Evolutionary conservation across 2,113 vertebrate genomes (phyloP), one percentile per base, ranked within the genome.

Genomic region (Mirza zaza): DNA sequence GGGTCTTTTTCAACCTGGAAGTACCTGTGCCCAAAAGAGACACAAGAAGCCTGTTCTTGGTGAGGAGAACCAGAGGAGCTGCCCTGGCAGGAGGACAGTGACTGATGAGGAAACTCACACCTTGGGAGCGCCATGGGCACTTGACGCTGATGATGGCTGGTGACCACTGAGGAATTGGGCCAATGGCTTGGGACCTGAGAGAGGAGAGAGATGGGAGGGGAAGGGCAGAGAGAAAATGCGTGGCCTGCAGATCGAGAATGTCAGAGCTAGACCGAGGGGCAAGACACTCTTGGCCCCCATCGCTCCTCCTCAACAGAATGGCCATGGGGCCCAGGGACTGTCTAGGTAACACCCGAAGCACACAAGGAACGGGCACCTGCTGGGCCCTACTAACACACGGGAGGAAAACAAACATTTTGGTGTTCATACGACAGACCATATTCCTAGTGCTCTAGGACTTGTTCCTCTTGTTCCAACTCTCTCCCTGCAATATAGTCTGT

Each of bases 71-170:
- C 92, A 91, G 73, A 83, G 34, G 48, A 25, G 7, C 48, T 29
- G 32, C 50, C 61, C 36, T 70, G 10, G 6, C 13, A 34, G 25
- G 13, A 63, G 8, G 17, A 42, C 21, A 17, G 27, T 27, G 50
- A 71, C 55, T 36, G 18, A 93, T 25, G 10, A 42, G 34, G 36
- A 92, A 20, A 52, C 39, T 8, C 50, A 57, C 42, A 25, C 32
- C 36, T 68, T 1, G 1, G 6, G 52, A 83, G 15, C 18, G 59
- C 9, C 20, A 4, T 15, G 12, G 39, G 23, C 20, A 80, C 4
- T 4, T 1, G 0, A 50, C 8, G 1, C 34, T 67, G 65, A 52
- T 0, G 2, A 83, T 14, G 20, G 15, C 34, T 50, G 25, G 9
- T 23, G 18, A 75, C 57, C 71, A 34, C 42, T 82, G 36, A 76